phyloP scores from a whole-genome alignment of 92 coral and sea anemone species.

The Nematostella vectensis region DNA sequence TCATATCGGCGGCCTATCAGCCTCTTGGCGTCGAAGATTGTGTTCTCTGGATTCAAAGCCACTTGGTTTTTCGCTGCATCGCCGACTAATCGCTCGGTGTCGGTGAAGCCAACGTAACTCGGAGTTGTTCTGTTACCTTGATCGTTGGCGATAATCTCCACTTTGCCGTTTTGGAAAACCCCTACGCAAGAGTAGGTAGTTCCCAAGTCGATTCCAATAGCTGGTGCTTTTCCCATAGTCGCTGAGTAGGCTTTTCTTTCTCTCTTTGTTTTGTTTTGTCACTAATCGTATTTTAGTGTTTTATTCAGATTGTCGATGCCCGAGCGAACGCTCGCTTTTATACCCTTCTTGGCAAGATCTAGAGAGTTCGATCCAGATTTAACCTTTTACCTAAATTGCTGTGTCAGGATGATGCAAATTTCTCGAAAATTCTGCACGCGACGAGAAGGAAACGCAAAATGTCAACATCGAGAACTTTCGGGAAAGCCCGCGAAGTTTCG shows the following conservation, averaged over 20 bases:
- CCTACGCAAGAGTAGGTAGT: slow-evolving; percentile 98
- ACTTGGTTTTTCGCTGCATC: slow-evolving; percentile 92
- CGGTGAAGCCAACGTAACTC: slow-evolving; percentile 92
- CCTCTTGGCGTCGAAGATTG: slow-evolving; percentile 88
- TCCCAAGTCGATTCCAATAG: slow-evolving; percentile 95
- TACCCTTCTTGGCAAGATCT: background rate
- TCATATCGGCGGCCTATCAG: slow-evolving; percentile 80
- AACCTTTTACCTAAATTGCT: background rate
- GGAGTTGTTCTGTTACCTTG: slow-evolving; percentile 96
- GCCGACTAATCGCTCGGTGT: slow-evolving; percentile 82
- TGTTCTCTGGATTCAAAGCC: slow-evolving; percentile 79
- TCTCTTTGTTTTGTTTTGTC: background rate
- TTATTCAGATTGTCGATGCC: background rate
- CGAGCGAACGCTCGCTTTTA: background rate
- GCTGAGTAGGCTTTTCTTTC: background rate
- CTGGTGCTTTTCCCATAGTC: slow-evolving; percentile 61
- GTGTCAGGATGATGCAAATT: background rate
- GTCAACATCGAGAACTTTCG: background rate
- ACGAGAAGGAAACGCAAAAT: background rate
- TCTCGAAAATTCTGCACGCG: background rate
- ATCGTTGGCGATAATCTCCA: slow-evolving; percentile 95
- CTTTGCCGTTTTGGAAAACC: slow-evolving; percentile 87
- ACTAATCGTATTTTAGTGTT: background rate
- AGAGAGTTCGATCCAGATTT: background rate
- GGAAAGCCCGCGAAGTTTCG: background rate